These are phyloP conservation scores for Campaea margaritaria DNA, from an alignment of 2,888 invertebrate genomes.

Conservation along the genomic window DNA sequence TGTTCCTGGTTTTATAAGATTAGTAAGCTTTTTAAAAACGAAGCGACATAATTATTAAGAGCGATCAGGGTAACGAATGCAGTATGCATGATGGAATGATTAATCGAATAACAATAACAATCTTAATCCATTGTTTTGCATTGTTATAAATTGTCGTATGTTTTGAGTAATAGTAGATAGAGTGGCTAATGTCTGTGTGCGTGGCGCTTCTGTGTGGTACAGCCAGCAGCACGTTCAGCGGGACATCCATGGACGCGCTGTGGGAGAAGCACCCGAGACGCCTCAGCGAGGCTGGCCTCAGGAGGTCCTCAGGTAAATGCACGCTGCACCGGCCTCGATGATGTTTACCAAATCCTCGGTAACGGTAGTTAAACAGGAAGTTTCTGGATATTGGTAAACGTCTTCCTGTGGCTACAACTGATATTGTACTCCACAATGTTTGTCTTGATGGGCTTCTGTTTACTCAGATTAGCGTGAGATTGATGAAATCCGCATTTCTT, in stretches of 20 bases:
- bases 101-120: conserved; percentile 36
- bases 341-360: conserved; percentile 18
- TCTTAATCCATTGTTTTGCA: conserved; percentile 36
- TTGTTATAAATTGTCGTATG: conserved; percentile 43
- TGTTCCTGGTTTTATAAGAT: too few relatives aligned
- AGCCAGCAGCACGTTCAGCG: conserved; percentile 86
- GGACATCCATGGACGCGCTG: conserved; percentile 89
- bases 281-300: conserved; percentile 90
- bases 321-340: conserved; percentile 43
- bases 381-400: conserved; percentile 12
- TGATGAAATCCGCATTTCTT: too few relatives aligned
- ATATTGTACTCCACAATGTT: conserved; percentile 17
- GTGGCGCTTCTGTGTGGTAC: conserved; percentile 79
- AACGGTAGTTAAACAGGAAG: background rate
- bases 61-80: conserved; percentile 5
- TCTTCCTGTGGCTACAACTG: conserved; percentile 13
- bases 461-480: too few relatives aligned
- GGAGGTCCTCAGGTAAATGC: conserved; percentile 89
- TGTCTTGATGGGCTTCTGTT: background rate
- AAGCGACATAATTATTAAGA: too few relatives aligned
- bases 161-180: conserved; percentile 59
- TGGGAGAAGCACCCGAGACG: conserved; percentile 90
- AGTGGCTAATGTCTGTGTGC: conserved; percentile 81
- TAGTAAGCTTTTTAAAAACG: too few relatives aligned
- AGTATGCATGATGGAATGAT: conserved; percentile 24